Evolutionary conservation across 2,113 vertebrate genomes (phyloP).

Genomic region (Seriola dumerili): DNA sequence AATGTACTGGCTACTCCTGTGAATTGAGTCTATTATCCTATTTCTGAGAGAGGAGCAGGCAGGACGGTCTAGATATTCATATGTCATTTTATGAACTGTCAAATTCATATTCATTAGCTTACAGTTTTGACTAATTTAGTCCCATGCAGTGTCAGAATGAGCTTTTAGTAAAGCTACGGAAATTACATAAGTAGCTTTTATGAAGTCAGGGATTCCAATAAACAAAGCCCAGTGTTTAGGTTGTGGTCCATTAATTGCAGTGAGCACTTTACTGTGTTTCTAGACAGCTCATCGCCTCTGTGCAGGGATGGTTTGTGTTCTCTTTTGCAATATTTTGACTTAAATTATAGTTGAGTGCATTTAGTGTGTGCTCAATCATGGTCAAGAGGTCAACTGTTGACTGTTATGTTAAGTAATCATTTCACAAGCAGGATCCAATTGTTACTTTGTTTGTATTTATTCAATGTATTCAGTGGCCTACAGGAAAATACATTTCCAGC

Average conservation of each 20-base stretch:
- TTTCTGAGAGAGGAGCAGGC: slow-evolving; percentile 34
- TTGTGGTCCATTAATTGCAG: slow-evolving; percentile 60
- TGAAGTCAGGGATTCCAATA: slow-evolving; percentile 19
- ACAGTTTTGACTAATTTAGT: slow-evolving; percentile 31
- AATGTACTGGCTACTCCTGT: background rate
- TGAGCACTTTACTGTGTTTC: slow-evolving; percentile 27
- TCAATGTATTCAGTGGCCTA: accelerated
- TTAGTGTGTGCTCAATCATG: background rate
- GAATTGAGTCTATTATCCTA: slow-evolving; percentile 28
- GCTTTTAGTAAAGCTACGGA: slow-evolving; percentile 57
- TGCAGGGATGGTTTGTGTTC: slow-evolving; percentile 13
- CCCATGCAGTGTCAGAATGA: slow-evolving; percentile 28
- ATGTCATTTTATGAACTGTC: background rate
- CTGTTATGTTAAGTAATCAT: background rate
- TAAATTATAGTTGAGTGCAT: slow-evolving; percentile 16
- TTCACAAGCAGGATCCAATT: background rate
- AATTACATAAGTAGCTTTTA: slow-evolving; percentile 57
- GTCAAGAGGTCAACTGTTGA: slow-evolving; percentile 7
- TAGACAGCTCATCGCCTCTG: slow-evolving; percentile 41
- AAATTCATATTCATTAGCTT: slow-evolving; percentile 18
- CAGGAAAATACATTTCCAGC: background rate
- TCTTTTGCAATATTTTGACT: slow-evolving; percentile 3
- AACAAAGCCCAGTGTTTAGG: slow-evolving; percentile 65
- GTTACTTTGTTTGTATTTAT: background rate
- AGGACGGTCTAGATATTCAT: background rate